phyloP scores from a whole-genome alignment of 2,888 invertebrate species.

The Phyllotreta cruciferae region DNA sequence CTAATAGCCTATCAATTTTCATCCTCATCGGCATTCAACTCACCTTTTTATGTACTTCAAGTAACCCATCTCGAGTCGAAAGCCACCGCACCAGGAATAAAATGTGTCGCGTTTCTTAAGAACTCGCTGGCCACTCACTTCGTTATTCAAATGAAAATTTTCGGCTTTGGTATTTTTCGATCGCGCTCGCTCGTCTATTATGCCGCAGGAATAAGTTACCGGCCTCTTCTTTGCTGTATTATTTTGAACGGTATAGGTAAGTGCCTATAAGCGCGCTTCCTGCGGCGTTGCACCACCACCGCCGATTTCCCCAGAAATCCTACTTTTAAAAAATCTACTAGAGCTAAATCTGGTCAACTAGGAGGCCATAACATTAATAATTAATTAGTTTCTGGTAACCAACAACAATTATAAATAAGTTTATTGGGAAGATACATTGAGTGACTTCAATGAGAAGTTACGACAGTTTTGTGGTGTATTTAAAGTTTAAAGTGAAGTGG shows the following conservation, averaged over 20 bases:
- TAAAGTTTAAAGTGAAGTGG: neutral
- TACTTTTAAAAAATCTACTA: neutral
- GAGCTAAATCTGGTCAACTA: too few relatives aligned
- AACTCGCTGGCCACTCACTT: neutral
- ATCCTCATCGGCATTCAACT: neutral
- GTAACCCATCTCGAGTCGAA: neutral
- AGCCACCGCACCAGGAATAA: neutral
- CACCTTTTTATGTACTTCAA: neutral
- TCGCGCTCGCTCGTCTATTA: neutral
- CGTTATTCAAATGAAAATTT: conserved; percentile 3
- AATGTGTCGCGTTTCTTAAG: too few relatives aligned
- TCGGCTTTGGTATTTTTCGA: conserved; percentile 3
- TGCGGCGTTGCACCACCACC: neutral
- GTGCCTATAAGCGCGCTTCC: neutral
- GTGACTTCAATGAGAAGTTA: too few relatives aligned
- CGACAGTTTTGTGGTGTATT: too few relatives aligned
- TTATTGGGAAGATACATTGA: too few relatives aligned
- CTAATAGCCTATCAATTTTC: neutral
- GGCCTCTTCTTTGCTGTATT: conserved; percentile 3
- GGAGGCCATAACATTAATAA: too few relatives aligned
- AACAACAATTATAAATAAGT: too few relatives aligned
- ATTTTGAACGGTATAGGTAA: conserved; percentile 12
- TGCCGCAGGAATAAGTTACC: conserved; percentile 5
- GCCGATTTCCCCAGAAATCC: neutral
- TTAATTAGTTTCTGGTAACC: too few relatives aligned